These are phyloP conservation scores for Gobius niger DNA, from an alignment of 2,113 vertebrate genomes.

Conservation along the genomic window DNA sequence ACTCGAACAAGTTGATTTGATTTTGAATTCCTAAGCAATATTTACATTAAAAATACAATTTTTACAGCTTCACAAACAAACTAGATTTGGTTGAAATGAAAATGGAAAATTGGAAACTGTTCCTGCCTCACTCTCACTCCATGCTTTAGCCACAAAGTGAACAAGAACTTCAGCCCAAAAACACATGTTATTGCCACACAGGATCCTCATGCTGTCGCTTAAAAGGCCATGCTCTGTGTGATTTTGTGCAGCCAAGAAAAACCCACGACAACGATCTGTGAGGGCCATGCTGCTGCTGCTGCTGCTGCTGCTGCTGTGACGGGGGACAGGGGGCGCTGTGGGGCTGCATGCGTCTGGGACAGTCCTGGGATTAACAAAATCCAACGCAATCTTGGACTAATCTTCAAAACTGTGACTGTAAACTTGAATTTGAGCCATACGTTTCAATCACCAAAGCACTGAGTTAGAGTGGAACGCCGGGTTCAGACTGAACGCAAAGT, in stretches of 20 bases:
- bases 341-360: slow-evolving; percentile 59
- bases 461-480: too few relatives aligned
- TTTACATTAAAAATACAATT: neutral
- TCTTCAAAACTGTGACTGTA: neutral
- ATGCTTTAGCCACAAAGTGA: slow-evolving; percentile 31
- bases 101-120: neutral
- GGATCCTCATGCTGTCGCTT: slow-evolving; percentile 46
- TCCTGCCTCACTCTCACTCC: slow-evolving; percentile 14
- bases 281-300: slow-evolving; percentile 48
- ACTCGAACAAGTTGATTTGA: too few relatives aligned
- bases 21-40: neutral
- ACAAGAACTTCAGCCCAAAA: slow-evolving; percentile 8
- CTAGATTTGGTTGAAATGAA: neutral
- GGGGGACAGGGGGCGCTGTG: slow-evolving; percentile 26
- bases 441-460: too few relatives aligned
- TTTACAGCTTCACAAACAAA: too few relatives aligned
- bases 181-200: neutral
- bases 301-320: slow-evolving; percentile 45
- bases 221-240: slow-evolving; percentile 53
- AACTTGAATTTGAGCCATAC: too few relatives aligned
- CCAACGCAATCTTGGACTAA: neutral
- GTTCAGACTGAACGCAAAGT: too few relatives aligned
- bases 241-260: slow-evolving; percentile 5
- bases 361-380: slow-evolving; percentile 3
- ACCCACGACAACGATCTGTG: slow-evolving; percentile 1